phyloP scores from a whole-genome alignment of 1,140 invertebrate species.

The Mesaphorura yosii region DNA sequence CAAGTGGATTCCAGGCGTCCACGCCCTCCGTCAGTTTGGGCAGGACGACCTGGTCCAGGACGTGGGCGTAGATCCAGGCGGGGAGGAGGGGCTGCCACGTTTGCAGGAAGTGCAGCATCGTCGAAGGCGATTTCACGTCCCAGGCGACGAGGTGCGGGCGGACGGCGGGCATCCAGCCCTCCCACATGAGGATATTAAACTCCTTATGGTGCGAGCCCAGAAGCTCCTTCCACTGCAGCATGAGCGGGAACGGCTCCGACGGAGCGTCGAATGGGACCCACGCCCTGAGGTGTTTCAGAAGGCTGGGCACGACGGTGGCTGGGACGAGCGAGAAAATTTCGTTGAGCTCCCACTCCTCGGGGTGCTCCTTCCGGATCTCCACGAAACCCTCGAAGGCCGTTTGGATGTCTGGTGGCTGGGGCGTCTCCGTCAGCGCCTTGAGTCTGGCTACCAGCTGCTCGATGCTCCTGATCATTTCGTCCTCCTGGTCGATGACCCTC shows the following conservation, averaged over 20 bases:
- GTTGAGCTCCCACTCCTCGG: conserved; percentile 51
- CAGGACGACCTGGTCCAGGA: conserved; percentile 67
- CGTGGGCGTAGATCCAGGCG: conserved; percentile 67
- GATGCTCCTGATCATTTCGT: conserved; percentile 58
- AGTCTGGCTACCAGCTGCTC: too few species aligned
- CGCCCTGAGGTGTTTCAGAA: conserved; percentile 52
- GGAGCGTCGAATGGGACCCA: conserved; percentile 65
- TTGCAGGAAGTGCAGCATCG: conserved; percentile 66
- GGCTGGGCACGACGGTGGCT: conserved; percentile 49
- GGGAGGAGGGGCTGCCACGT: conserved; percentile 70
- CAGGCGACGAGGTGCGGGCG: conserved; percentile 55
- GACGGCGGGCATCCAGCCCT: conserved; percentile 73
- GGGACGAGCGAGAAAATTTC: conserved; percentile 53
- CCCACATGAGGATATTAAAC: conserved; percentile 74
- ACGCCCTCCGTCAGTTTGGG: conserved; percentile 68
- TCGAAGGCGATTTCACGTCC: conserved; percentile 55
- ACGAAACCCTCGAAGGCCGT: too few species aligned
- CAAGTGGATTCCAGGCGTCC: conserved; percentile 85
- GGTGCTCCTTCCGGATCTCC: conserved; percentile 22
- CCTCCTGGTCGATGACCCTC: conserved; percentile 59
- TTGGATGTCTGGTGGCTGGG: too few species aligned
- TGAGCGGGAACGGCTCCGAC: conserved; percentile 48
- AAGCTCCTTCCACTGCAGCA: conserved; percentile 59
- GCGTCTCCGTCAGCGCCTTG: too few species aligned
- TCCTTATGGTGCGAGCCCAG: conserved; percentile 47